Percentiles rank a stretch among this genome's conserved stretches.
phyloP scores from a whole-genome alignment of 2,888 invertebrate species.

The Copidosoma aretas region DNA sequence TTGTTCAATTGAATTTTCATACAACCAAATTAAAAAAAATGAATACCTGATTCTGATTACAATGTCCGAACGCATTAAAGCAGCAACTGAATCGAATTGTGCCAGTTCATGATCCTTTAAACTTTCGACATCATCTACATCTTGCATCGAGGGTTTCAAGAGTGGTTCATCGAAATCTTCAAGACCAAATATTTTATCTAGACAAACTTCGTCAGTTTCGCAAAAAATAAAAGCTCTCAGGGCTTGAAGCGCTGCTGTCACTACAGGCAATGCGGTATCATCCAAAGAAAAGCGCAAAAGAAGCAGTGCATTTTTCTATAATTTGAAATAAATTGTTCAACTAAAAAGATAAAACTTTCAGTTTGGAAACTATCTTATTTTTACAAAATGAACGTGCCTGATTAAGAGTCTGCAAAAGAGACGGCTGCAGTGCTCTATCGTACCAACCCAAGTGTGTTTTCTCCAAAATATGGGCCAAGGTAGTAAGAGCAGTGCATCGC shows the following conservation, averaged over 20 bases:
- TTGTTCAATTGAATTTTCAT: background rate
- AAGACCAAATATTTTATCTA: constrained; percentile 72
- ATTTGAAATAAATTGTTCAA: background rate
- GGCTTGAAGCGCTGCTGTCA: constrained; percentile 79
- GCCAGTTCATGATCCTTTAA: constrained; percentile 87
- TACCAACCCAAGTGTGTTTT: constrained; percentile 79
- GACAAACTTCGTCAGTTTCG: constrained; percentile 78
- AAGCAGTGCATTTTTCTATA: constrained; percentile 76
- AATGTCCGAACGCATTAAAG: constrained; percentile 77
- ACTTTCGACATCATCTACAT: constrained; percentile 67
- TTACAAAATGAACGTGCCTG: constrained; percentile 26
- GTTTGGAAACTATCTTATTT: background rate
- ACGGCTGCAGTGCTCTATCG: constrained; percentile 76
- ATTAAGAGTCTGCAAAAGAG: constrained; percentile 67
- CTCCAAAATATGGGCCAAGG: constrained; percentile 79
- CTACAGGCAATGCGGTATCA: constrained; percentile 76
- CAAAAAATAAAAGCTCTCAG: constrained; percentile 78
- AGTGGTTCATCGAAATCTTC: constrained; percentile 61
- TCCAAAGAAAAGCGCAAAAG: constrained; percentile 85
- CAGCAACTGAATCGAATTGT: constrained; percentile 81
- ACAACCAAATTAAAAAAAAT: no score
- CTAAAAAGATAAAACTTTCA: background rate
- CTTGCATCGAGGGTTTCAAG: constrained; percentile 53
- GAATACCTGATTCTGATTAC: constrained; percentile 75
- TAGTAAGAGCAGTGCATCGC: constrained; percentile 78